A percentile compares a stretch with the other conserved stretches of the same genome.
These are phyloP conservation scores for Pemphredon lugubris DNA, from an alignment of 2,888 invertebrate species.

Conservation along the genomic window DNA sequence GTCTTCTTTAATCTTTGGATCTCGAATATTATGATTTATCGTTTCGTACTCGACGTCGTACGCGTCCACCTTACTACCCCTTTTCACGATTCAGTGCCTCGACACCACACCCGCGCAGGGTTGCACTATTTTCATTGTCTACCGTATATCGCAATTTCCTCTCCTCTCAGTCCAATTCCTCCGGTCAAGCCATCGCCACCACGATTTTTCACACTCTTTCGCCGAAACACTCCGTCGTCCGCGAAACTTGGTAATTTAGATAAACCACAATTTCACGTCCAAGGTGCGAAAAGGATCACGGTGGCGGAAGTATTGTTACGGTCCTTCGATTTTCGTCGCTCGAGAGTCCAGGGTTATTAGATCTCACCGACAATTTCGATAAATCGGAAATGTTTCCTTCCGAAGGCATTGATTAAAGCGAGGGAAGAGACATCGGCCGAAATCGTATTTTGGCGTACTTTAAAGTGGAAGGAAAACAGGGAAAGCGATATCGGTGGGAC, in stretches of 20 bases:
- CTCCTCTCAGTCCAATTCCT: neutral
- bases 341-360: neutral
- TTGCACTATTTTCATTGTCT: conserved; percentile 43
- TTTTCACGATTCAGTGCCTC: no score
- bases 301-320: neutral
- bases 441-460: conserved; percentile 17
- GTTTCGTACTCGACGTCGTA: no score
- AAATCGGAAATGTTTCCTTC: neutral
- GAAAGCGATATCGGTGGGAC: conserved; percentile 18
- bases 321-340: neutral
- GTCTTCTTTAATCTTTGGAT: no score
- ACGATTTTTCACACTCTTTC: neutral
- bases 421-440: neutral
- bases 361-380: no score
- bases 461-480: conserved; percentile 23
- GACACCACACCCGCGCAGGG: no score
- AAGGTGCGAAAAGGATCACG: conserved; percentile 13
- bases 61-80: no score
- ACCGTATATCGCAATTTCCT: conserved; percentile 29
- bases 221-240: no score
- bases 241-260: conserved; percentile 20
- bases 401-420: conserved; percentile 1
- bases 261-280: conserved; percentile 36
- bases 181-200: conserved; percentile 17
- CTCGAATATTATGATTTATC: no score